phyloP scores from a whole-genome alignment of 2,888 invertebrate genomes.

The Drosophila multiciliata region DNA sequence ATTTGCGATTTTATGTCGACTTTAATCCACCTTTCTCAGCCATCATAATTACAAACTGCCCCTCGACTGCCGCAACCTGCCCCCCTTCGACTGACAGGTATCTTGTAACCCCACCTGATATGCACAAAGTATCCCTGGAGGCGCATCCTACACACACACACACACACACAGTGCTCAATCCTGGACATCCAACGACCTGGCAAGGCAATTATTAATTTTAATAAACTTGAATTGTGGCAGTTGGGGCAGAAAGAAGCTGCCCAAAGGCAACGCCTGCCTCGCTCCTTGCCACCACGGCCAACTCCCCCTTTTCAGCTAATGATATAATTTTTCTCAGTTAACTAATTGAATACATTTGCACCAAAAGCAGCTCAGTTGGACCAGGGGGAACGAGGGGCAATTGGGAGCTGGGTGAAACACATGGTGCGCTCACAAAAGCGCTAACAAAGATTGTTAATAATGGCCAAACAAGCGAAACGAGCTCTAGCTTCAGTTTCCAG shows the following conservation, averaged over 20 bases:
- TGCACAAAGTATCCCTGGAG: constrained; percentile 37
- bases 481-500: constrained; percentile 9
- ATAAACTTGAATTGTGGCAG: constrained; percentile 64
- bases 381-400: background rate
- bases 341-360: constrained; percentile 81
- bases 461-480: constrained; percentile 76
- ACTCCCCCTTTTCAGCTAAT: constrained; percentile 58
- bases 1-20: constrained; percentile 1
- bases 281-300: background rate
- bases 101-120: constrained; percentile 24
- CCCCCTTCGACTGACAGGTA: background rate
- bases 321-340: constrained; percentile 82
- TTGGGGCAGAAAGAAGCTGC: constrained; percentile 28
- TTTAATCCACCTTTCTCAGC: constrained; percentile 10
- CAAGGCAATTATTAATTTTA: constrained; percentile 79
- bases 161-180: constrained; percentile 1
- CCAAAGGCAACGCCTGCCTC: constrained; percentile 25
- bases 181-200: constrained; percentile 56
- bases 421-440: constrained; percentile 42
- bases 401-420: constrained; percentile 43
- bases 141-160: constrained; percentile 28
- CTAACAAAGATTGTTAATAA: constrained; percentile 81
- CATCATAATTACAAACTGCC: constrained; percentile 31
- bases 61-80: constrained; percentile 6
- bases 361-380: constrained; percentile 14